Conservation (phyloP, 2,888 invertebrate genomes). For the Papilio gigon region DNA sequence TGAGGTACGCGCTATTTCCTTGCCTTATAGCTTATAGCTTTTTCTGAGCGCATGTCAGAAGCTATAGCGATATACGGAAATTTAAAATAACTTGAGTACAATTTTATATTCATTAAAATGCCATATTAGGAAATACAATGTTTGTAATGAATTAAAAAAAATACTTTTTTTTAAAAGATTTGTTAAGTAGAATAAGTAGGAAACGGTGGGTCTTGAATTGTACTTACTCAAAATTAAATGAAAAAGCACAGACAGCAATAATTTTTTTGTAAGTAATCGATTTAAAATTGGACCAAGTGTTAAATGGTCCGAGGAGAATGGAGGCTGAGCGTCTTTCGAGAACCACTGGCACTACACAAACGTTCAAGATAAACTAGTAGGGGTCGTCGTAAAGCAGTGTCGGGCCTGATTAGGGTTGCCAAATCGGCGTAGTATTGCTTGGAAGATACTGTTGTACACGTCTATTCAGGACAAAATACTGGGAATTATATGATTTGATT, state of each 20-base stretch:
- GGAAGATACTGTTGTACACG: conserved; percentile 22
- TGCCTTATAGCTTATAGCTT: too few species aligned
- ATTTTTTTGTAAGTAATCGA: neutral
- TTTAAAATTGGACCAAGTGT: conserved; percentile 27
- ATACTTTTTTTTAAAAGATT: too few species aligned
- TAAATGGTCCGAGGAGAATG: conserved; percentile 32
- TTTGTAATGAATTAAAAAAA: too few species aligned
- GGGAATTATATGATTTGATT: neutral
- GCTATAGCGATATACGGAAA: conserved; percentile 16
- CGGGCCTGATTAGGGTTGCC: neutral
- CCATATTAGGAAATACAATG: too few species aligned
- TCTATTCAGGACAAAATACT: neutral
- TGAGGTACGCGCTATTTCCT: conserved; percentile 52
- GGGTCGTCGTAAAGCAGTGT: conserved; percentile 42
- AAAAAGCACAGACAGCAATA: neutral
- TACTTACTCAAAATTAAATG: neutral
- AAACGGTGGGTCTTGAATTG: neutral
- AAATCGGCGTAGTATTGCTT: conserved; percentile 14
- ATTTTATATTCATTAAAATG: too few species aligned
- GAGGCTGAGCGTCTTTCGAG: conserved; percentile 39
- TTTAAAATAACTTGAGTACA: too few species aligned
- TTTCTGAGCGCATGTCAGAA: conserved; percentile 3
- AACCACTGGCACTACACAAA: conserved; percentile 42
- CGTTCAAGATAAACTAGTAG: conserved; percentile 40
- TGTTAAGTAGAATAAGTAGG: too few species aligned